A percentile compares a stretch with the other conserved stretches of the same genome.
Evolutionary conservation across 2,797 vertebrate genomes (phyloP).

Genomic region (Tiaroga cobitis): DNA sequence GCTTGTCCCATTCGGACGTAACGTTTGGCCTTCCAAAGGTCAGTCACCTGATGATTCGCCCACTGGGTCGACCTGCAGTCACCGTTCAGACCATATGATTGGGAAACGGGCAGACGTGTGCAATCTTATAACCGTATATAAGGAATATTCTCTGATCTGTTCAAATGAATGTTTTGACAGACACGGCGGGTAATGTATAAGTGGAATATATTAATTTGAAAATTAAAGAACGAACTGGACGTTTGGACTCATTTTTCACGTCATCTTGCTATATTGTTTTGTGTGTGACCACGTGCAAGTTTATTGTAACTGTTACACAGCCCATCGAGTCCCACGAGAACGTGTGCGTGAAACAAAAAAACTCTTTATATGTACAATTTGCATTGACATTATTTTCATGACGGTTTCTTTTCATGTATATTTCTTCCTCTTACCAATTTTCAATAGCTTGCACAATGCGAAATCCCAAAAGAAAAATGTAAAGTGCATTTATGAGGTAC

Average conservation of each 20-base stretch:
- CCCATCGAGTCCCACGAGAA: not conserved
- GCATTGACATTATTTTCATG: constrained; percentile 1
- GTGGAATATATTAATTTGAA: constrained; percentile 11
- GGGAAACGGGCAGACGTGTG: constrained; percentile 14
- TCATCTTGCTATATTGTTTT: constrained; percentile 54
- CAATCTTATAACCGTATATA: constrained; percentile 16
- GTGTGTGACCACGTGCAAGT: constrained; percentile 65
- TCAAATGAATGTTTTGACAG: not conserved
- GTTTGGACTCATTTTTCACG: constrained; percentile 15
- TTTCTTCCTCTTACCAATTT: not conserved
- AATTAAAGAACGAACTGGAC: not conserved
- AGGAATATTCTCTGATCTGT: constrained; percentile 15
- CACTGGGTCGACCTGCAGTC: not conserved
- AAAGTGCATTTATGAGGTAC: not conserved
- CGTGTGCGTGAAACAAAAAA: not conserved
- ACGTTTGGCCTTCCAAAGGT: constrained; percentile 59
- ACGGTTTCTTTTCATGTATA: not conserved
- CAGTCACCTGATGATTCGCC: not conserved
- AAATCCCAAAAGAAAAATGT: not conserved
- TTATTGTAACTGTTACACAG: constrained; percentile 18
- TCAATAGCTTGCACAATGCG: too few relatives aligned
- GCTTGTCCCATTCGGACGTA: constrained; percentile 22
- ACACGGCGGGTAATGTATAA: not conserved
- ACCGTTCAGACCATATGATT: not conserved
- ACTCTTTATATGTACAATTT: not conserved